Percentiles rank a stretch among this genome's conserved stretches.
Evolutionary conservation across 2,797 vertebrate species (phyloP).

Genomic region (Pogoniulus pusillus): DNA sequence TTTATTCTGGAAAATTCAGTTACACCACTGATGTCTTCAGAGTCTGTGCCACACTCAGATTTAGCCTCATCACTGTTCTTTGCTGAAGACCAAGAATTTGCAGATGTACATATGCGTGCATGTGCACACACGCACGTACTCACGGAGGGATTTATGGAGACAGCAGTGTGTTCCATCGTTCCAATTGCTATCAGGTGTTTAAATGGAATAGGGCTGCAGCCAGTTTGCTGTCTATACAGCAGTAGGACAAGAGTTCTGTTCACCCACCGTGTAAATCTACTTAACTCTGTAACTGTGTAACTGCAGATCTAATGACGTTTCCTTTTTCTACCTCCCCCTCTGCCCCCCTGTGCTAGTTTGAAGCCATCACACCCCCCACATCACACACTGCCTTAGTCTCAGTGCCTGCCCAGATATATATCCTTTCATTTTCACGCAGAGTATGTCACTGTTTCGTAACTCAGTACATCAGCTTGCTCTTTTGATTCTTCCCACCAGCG

Average conservation of each 20-base stretch:
- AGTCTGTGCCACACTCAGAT: neutral
- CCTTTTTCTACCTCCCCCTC: neutral
- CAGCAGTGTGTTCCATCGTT: neutral
- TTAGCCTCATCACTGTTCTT: neutral
- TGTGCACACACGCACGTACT: neutral
- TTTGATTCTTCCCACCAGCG: slow-evolving; percentile 41
- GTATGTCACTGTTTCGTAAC: slow-evolving; percentile 42
- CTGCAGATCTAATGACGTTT: neutral
- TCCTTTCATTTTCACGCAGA: slow-evolving; percentile 46
- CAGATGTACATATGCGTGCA: neutral
- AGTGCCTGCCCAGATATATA: neutral
- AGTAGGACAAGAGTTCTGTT: neutral
- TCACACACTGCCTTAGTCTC: neutral
- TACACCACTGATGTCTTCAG: neutral
- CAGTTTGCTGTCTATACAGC: neutral
- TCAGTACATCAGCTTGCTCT: slow-evolving; percentile 23
- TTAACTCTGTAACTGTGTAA: neutral
- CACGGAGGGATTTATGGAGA: neutral
- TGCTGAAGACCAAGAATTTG: neutral
- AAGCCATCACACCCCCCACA: too few relatives aligned
- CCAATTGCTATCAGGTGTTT: slow-evolving; percentile 4
- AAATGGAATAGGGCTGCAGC: neutral
- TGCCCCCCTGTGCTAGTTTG: too few relatives aligned
- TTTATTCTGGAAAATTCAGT: neutral
- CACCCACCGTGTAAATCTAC: neutral